These are phyloP conservation scores for Cataglyphis rosenhaueri DNA, from an alignment of 2,888 invertebrate genomes.

Conservation along the genomic window DNA sequence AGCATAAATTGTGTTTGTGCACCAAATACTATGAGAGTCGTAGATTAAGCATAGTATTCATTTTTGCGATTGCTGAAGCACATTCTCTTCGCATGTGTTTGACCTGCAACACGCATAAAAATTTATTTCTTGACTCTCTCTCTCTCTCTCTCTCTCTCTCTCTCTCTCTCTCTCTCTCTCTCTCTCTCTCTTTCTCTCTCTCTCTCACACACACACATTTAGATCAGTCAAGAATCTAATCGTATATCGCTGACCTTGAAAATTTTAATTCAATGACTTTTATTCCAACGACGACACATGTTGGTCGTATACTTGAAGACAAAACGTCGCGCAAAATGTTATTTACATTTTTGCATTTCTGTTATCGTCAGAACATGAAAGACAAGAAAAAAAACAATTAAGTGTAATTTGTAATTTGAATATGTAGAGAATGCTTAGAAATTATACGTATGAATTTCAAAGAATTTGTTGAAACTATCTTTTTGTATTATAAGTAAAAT, in stretches of 20 bases:
- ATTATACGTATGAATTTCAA: neutral
- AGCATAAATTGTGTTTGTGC: neutral
- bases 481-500: neutral
- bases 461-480: neutral
- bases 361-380: neutral
- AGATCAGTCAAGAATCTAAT: neutral
- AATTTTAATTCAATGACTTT: conserved; percentile 6
- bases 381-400: neutral
- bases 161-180: neutral
- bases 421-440: neutral
- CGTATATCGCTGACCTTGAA: neutral
- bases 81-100: neutral
- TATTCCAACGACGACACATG: neutral
- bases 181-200: neutral
- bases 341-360: neutral
- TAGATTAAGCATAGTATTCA: neutral
- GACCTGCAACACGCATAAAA: neutral
- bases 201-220: neutral
- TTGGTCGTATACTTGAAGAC: neutral
- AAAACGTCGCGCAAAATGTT: neutral
- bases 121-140: neutral
- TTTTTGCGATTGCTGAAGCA: neutral
- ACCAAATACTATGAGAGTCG: neutral
- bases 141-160: no score
- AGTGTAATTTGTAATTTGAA: neutral